Evolutionary conservation across 2,797 vertebrate species (phyloP).

Genomic region (Chanos chanos): DNA sequence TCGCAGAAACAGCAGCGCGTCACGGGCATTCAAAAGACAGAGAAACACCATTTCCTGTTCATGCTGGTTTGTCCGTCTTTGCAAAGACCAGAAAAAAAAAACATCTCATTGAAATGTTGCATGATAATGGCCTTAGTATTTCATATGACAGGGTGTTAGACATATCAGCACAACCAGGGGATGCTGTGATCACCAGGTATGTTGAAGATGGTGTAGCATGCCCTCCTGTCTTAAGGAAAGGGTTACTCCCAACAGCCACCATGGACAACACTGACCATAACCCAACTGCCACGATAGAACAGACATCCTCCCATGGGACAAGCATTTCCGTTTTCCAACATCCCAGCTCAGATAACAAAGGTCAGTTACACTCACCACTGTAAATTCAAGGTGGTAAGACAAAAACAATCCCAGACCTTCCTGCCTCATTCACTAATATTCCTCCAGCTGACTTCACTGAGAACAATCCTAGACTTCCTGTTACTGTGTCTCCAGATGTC

Average conservation of each 20-base stretch:
- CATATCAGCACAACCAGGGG: slow-evolving; percentile 1
- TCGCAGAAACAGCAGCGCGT: slow-evolving; percentile 11
- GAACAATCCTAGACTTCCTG: neutral
- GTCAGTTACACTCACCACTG: neutral
- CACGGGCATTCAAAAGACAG: slow-evolving; percentile 15
- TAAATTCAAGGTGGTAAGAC: neutral
- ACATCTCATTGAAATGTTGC: slow-evolving; percentile 16
- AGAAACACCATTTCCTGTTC: slow-evolving; percentile 21
- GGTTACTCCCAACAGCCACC: slow-evolving; percentile 3
- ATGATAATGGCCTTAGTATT: slow-evolving; percentile 2
- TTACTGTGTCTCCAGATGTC: too few species aligned
- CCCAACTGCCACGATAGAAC: slow-evolving; percentile 1
- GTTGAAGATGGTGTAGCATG: slow-evolving; percentile 6
- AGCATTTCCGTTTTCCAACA: slow-evolving; percentile 16
- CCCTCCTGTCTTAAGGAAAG: neutral
- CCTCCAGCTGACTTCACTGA: neutral
- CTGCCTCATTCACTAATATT: neutral
- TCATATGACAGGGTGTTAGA: slow-evolving; percentile 19
- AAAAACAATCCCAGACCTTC: slow-evolving; percentile 12
- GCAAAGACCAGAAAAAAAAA: slow-evolving; percentile 14
- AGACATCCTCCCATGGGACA: slow-evolving; percentile 8
- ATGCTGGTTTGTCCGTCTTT: slow-evolving; percentile 18
- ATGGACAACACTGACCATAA: slow-evolving; percentile 20
- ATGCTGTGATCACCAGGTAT: neutral
- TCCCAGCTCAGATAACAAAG: neutral